Conservation (phyloP, 2,888 invertebrate genomes). For the Eristalinus aeneus region DNA sequence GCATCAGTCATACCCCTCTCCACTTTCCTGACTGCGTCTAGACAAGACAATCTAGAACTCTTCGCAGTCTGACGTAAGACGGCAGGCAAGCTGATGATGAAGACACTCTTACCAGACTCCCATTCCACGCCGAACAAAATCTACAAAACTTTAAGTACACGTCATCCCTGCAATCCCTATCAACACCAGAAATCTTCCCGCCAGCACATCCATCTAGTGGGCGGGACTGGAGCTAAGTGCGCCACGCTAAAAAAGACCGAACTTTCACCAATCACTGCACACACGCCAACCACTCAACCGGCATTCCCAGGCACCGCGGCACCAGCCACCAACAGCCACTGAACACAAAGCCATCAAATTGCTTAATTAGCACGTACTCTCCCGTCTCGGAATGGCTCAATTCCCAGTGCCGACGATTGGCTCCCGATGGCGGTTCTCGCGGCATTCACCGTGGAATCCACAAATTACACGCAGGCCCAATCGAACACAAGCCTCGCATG, state of each 20-base stretch:
- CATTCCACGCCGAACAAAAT: too few species aligned
- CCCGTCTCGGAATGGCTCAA: slow-evolving; percentile 11
- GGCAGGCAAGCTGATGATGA: too few species aligned
- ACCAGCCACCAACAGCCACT: background rate
- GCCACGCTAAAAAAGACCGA: background rate
- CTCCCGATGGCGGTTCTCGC: background rate
- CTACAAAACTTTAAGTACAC: too few species aligned
- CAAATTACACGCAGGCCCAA: slow-evolving; percentile 39
- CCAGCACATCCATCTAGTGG: background rate
- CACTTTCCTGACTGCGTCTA: too few species aligned
- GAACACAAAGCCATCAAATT: slow-evolving; percentile 1
- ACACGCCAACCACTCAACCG: background rate
- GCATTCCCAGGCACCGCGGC: background rate
- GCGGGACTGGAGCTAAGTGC: background rate
- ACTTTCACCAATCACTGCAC: background rate
- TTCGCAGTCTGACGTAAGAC: too few species aligned
- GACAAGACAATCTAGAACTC: too few species aligned
- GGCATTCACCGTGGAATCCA: slow-evolving; percentile 38
- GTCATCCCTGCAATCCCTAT: too few species aligned
- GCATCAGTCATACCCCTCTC: too few species aligned
- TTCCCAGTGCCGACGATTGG: background rate
- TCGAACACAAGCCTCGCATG: slow-evolving; percentile 49
- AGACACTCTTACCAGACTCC: too few species aligned
- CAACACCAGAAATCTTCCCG: too few species aligned
- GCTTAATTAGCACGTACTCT: slow-evolving; percentile 20